Evolutionary conservation across 2,888 invertebrate species (phyloP), one percentile per base, ranked within the genome.

Genomic region (Gymnocheta viridis): DNA sequence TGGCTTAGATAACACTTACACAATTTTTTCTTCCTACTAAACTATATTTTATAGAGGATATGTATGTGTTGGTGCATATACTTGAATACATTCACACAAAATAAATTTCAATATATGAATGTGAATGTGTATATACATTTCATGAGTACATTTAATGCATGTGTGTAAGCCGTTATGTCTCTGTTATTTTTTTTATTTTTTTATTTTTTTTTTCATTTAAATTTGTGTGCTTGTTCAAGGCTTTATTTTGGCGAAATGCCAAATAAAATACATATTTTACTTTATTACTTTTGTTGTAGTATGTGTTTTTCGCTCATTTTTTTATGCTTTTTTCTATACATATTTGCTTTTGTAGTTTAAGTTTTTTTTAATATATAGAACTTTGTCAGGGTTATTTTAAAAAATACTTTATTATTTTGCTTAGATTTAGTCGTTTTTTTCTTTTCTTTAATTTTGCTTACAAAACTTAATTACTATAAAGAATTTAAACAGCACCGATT

Each of bases 1-100:
- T 77, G 81, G 81, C 56, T 84, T 73, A 77, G 84, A 81, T 84
- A 84, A 84, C 81, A 84, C 81, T 84, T 84, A 69, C 67, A 73
- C 1, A 38, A 54, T 14, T 64, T 58, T 64, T 35, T 69, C 47
- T 54, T 82, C 19, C 77, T 60, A 60, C 73, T 74, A 51, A 73
- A 58, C 64, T 72, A 66, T 73, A 66, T 62, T 69, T 64, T 44
- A 64, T 54, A 56, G 35, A 35, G 19, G 41, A 29, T 38, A 27
- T 27, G 1, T 38, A 38, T 27, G 12, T 10, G 4, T 49, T 3
- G n/a, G 22, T 29, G 6, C n/a, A 10, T 24, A 17, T 22, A 2
- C 12, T 27, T 29, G 9, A n/a, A n/a, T 12, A 58, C 17, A 60
- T 10, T 49, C 12, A 72, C 19, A 24, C 14, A 27, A n/a, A 27